phyloP scores from a whole-genome alignment of 1,140 invertebrate species.

The Drosophila kikkawai region DNA sequence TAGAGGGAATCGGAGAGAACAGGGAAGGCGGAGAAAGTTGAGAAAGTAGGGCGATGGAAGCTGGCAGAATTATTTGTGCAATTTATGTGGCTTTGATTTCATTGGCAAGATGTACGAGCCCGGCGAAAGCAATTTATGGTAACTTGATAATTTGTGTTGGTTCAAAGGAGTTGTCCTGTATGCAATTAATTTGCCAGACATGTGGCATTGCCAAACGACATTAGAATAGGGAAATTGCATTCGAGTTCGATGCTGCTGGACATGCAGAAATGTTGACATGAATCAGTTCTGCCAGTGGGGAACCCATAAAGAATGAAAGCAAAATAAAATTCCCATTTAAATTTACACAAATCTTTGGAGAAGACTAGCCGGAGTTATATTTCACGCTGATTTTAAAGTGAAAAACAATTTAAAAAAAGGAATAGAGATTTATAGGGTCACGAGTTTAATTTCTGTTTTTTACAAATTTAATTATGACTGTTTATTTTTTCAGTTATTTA shows the following conservation, averaged over 20 bases:
- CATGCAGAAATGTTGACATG: background rate
- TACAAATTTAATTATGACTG: background rate
- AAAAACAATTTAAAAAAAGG: background rate
- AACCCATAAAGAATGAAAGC: background rate
- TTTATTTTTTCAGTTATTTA: background rate
- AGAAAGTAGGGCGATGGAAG: background rate
- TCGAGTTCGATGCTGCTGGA: background rate
- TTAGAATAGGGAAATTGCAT: conserved; percentile 30
- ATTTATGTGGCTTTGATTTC: conserved; percentile 82
- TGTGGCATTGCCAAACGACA: conserved; percentile 21
- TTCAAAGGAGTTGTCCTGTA: conserved; percentile 7
- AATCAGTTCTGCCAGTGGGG: background rate
- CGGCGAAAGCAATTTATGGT: conserved; percentile 66
- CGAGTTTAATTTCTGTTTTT: background rate
- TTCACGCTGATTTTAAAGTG: background rate
- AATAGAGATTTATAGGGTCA: no score
- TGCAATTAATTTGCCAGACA: conserved; percentile 44
- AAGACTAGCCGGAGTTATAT: no score
- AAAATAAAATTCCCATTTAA: conserved; percentile 14
- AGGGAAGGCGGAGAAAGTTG: background rate
- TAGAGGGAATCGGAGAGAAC: background rate
- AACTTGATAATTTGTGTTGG: conserved; percentile 69
- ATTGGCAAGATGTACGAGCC: conserved; percentile 60
- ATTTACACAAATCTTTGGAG: background rate
- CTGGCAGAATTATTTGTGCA: conserved; percentile 72